Conservation (phyloP, 2,888 invertebrate species). For the Psylliodes chrysocephalus region DNA sequence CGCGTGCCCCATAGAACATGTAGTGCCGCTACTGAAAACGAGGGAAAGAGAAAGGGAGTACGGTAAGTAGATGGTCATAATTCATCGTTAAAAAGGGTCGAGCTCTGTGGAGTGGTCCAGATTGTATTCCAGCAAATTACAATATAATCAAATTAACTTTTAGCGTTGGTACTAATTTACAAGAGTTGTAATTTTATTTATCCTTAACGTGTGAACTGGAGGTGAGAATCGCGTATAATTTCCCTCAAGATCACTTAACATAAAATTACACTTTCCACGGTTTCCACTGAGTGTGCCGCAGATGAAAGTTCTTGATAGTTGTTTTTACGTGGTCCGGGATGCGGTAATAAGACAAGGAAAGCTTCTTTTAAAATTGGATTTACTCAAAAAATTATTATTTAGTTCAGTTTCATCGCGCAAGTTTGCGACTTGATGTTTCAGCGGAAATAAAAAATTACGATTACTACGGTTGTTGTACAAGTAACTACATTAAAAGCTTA, state of each 20-base stretch:
- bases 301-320: conserved; percentile 37
- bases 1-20: too few species aligned
- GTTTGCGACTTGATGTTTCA: background rate
- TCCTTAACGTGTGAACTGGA: conserved; percentile 52
- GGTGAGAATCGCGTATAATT: conserved; percentile 55
- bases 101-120: conserved; percentile 45
- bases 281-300: conserved; percentile 42
- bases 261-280: conserved; percentile 51
- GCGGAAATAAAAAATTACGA: background rate
- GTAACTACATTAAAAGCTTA: too few species aligned
- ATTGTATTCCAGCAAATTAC: conserved; percentile 61
- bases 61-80: conserved; percentile 33
- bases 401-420: background rate
- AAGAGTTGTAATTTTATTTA: conserved; percentile 52
- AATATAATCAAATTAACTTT: conserved; percentile 62
- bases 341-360: conserved; percentile 24
- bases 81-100: conserved; percentile 42
- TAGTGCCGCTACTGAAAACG: too few species aligned
- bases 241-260: conserved; percentile 58
- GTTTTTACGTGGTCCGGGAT: conserved; percentile 23
- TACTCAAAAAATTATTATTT: conserved; percentile 25
- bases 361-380: conserved; percentile 24
- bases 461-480: too few species aligned
- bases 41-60: conserved; percentile 20
- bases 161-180: conserved; percentile 44